Conservation (phyloP, 2,113 vertebrate species). For the Rostratula benghalensis region DNA sequence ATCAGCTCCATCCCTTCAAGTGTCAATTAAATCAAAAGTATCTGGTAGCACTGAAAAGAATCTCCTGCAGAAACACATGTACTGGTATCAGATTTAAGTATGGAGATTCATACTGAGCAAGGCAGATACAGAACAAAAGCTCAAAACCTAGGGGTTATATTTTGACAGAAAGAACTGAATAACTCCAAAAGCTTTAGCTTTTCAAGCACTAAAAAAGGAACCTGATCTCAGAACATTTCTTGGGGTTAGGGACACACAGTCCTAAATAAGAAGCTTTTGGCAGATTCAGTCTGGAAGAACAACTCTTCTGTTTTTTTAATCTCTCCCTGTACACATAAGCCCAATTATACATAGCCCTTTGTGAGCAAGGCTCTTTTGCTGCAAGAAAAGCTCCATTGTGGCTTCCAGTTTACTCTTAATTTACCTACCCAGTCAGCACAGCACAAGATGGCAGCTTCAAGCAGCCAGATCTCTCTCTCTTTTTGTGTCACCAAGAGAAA, state of each 20-base stretch:
- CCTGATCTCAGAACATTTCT: not conserved
- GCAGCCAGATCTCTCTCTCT: not conserved
- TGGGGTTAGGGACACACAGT: not conserved
- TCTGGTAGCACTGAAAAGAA: not conserved
- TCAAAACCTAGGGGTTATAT: not conserved
- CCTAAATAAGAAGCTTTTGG: conserved; percentile 47
- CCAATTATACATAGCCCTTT: not conserved
- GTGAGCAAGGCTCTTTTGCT: not conserved
- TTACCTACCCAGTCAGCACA: not conserved
- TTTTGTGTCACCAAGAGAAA: not conserved
- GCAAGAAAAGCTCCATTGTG: not conserved
- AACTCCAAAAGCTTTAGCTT: not conserved
- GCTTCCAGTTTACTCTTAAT: not conserved
- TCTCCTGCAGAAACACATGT: not conserved
- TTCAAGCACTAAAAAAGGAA: not conserved
- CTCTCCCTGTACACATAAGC: conserved; percentile 10
- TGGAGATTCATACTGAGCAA: not conserved
- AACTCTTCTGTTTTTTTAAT: not conserved
- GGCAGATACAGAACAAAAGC: not conserved
- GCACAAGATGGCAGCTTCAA: not conserved
- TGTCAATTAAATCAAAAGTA: not conserved
- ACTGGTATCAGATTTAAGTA: not conserved
- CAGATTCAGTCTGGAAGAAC: conserved; percentile 29
- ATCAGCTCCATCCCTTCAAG: not conserved
- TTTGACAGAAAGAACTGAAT: not conserved